Evolutionary conservation across 1,140 invertebrate genomes (phyloP), one percentile per base, ranked within the genome.

Genomic region (Drosophila erecta): DNA sequence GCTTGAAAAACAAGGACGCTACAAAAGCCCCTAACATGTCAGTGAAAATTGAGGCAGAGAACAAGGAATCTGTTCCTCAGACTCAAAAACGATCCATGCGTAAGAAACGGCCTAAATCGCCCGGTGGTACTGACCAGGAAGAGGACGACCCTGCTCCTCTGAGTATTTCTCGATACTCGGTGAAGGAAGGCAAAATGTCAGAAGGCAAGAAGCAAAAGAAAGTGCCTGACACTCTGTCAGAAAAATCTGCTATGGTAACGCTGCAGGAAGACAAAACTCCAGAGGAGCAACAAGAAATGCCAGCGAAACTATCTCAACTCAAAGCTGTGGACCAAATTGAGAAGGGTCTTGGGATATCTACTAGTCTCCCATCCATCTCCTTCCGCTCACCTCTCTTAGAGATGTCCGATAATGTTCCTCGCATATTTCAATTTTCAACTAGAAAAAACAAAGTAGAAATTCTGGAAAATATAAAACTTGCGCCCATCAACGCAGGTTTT

Each of bases 381-480:
- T 81, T 81, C 54, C 58, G 47, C 8, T 76, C 66, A 20, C 46
- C 62, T 1, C 49, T 87, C 3, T 41, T 73, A 46, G 62, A 81
- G 10, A 12, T 81, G 0, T 35, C 51, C 10, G 8, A 11, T 2
- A 72, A 61, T 4, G 10, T 20, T 11, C n/a, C 43, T 11, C 83
- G 83, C 4, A 24, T 38, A 22, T 76, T 87, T 6, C 51, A 70
- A 15, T 14, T 87, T 3, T 55, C 62, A 10, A 10, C 7, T 15
- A 37, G 14, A 40, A 57, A 33, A 7, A 24, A 1, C 10, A 47
- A 20, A 1, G 12, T 87, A 5, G 8, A 61, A 27, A 87, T 87
- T 4, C 6, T 87, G 5, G 83, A 87, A 41, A 35, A 81, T 20
- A 81, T 87, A 40, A 15, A 17, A 12, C 35, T 81, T 7, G 58